Conservation (phyloP, 2,113 vertebrate species). For the Podarcis cretensis region DNA sequence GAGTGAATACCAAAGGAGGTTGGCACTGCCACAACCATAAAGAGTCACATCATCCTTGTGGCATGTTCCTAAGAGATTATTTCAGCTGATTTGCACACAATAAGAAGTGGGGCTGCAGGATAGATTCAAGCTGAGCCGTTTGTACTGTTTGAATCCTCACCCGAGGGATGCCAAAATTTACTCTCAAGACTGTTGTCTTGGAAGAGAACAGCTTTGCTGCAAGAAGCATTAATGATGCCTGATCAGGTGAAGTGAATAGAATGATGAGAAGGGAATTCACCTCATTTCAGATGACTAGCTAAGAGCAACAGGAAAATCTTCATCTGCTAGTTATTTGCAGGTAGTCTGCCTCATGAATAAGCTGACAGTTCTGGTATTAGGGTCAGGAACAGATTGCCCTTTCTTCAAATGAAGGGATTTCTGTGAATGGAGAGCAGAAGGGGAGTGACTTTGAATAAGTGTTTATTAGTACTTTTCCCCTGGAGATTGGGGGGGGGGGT, state of each 20-base stretch:
- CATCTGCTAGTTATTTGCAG: neutral
- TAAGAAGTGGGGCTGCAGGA: neutral
- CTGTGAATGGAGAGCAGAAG: neutral
- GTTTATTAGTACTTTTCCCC: neutral
- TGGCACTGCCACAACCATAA: neutral
- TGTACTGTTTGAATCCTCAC: neutral
- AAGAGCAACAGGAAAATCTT: neutral
- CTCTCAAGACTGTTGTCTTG: neutral
- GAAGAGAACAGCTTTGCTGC: neutral
- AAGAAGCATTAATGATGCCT: neutral
- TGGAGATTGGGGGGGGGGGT: neutral
- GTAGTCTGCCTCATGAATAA: neutral
- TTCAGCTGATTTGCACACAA: neutral
- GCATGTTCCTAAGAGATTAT: neutral
- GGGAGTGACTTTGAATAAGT: slow-evolving; percentile 8
- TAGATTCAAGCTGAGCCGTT: neutral
- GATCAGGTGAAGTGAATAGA: neutral
- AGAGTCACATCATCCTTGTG: neutral
- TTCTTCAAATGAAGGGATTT: neutral
- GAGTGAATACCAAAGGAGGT: neutral
- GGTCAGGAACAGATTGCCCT: neutral
- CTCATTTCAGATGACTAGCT: neutral
- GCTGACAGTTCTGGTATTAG: neutral
- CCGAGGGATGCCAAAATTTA: neutral
- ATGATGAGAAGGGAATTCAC: neutral